Percentiles rank a stretch among this genome's conserved stretches.
phyloP scores from a whole-genome alignment of 1,140 invertebrate genomes.

The Panagrolaimus sp. region DNA sequence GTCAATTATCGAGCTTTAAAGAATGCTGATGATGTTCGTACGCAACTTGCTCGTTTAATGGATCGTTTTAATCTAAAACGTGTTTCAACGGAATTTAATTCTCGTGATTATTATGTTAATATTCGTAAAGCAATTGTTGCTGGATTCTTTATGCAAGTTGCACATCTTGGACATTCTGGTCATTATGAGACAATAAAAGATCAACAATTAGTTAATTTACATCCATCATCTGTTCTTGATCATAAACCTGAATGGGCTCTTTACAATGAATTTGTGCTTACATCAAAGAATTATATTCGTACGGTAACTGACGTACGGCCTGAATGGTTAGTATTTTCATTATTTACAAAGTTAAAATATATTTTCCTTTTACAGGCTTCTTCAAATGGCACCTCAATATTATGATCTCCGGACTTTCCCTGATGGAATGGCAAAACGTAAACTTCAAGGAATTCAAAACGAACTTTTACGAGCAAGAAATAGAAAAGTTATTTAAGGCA shows the following conservation, averaged over 20 bases:
- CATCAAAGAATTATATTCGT: constrained; percentile 97
- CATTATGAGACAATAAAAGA: constrained; percentile 98
- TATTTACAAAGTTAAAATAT: background rate
- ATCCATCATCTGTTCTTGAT: constrained; percentile 95
- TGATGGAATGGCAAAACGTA: constrained; percentile 80
- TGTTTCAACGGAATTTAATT: constrained; percentile 90
- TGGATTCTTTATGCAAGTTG: constrained; percentile 99
- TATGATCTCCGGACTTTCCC: constrained; percentile 97
- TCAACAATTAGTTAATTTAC: constrained; percentile 95
- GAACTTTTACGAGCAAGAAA: background rate
- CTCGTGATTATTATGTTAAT: constrained; percentile 96
- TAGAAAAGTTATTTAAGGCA: background rate
- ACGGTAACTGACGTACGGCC: constrained; percentile 97
- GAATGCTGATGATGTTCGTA: constrained; percentile 78
- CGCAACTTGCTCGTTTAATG: constrained; percentile 78
- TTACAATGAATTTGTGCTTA: constrained; percentile 98
- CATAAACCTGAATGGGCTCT: constrained; percentile 99
- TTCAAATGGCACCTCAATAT: constrained; percentile 91
- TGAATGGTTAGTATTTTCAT: constrained; percentile 66
- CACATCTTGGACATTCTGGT: constrained; percentile 86
- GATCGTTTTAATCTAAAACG: constrained; percentile 85
- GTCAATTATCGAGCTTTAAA: constrained; percentile 96
- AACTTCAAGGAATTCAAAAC: constrained; percentile 64
- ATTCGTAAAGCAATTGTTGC: constrained; percentile 94
- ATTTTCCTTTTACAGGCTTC: constrained; percentile 70